A percentile compares a stretch with the other conserved stretches of the same genome.
Evolutionary conservation across 2,797 vertebrate species (phyloP).

Genomic region (Mormyrus hasselquistii): DNA sequence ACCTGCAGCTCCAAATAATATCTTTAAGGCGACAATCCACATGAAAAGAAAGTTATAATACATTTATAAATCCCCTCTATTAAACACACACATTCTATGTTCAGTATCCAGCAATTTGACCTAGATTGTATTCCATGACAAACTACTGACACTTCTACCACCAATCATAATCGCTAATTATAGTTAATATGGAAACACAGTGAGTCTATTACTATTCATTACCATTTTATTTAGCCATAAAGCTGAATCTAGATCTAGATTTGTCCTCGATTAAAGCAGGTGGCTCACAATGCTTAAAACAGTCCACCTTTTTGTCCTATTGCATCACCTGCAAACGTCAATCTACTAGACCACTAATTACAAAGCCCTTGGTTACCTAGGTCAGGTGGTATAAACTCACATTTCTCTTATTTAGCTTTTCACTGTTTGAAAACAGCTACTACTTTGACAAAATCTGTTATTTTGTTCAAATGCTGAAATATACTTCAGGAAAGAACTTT

Average conservation of each 20-base stretch:
- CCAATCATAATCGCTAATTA: background rate
- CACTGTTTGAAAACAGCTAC: background rate
- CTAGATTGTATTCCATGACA: background rate
- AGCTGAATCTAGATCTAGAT: background rate
- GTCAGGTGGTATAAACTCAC: background rate
- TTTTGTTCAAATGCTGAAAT: background rate
- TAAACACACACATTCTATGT: background rate
- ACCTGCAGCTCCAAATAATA: background rate
- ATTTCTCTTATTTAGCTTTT: background rate
- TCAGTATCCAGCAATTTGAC: background rate
- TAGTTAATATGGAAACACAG: background rate
- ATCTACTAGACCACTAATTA: background rate
- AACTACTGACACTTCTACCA: background rate
- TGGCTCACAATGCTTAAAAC: background rate
- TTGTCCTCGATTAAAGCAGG: background rate
- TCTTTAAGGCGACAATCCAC: background rate
- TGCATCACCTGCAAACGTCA: background rate
- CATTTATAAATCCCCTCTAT: background rate
- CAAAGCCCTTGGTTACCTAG: background rate
- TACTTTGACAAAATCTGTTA: background rate
- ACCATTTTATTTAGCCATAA: constrained; percentile 6
- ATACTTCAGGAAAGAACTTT: background rate
- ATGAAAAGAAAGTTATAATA: background rate
- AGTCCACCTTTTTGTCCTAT: constrained; percentile 3
- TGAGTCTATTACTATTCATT: background rate